Percentiles rank a stretch among this genome's conserved stretches.
These are phyloP conservation scores for Pachycephus smyrnensis DNA, from an alignment of 2,888 invertebrate genomes.

Conservation along the genomic window DNA sequence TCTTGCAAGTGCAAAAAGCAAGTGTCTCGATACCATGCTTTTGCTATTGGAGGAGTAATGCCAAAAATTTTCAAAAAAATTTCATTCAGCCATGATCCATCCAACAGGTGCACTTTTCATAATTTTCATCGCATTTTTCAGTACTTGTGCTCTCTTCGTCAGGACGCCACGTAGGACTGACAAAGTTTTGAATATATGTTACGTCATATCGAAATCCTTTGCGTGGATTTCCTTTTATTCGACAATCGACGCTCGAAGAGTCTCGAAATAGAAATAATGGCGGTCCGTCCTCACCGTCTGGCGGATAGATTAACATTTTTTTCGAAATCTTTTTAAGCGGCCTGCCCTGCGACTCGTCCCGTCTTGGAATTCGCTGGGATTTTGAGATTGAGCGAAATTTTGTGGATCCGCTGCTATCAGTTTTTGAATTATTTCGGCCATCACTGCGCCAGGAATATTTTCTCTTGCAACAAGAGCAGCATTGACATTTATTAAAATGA, in stretches of 20 bases:
- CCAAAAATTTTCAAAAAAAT: neutral
- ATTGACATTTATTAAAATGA: neutral
- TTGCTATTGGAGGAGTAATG: neutral
- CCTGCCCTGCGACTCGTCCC: neutral
- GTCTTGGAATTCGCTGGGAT: neutral
- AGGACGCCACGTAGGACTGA: conserved; percentile 40
- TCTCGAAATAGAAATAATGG: conserved; percentile 50
- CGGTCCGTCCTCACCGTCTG: conserved; percentile 41
- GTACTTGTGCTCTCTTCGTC: conserved; percentile 23
- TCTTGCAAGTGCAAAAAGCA: neutral
- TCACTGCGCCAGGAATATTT: neutral
- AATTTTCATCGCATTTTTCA: conserved; percentile 17
- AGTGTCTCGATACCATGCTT: neutral
- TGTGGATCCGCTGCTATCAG: neutral
- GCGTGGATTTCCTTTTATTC: conserved; percentile 35
- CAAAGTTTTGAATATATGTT: conserved; percentile 51
- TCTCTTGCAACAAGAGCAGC: neutral
- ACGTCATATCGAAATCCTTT: conserved; percentile 50
- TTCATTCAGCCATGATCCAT: conserved; percentile 44
- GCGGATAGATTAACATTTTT: conserved; percentile 52
- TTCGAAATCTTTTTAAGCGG: conserved; percentile 15
- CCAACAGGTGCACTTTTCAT: conserved; percentile 31
- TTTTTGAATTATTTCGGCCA: neutral
- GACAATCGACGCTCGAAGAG: conserved; percentile 50
- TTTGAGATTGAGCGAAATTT: neutral